Evolutionary conservation across 2,888 invertebrate species (phyloP).

Genomic region (Onchidella celtica): DNA sequence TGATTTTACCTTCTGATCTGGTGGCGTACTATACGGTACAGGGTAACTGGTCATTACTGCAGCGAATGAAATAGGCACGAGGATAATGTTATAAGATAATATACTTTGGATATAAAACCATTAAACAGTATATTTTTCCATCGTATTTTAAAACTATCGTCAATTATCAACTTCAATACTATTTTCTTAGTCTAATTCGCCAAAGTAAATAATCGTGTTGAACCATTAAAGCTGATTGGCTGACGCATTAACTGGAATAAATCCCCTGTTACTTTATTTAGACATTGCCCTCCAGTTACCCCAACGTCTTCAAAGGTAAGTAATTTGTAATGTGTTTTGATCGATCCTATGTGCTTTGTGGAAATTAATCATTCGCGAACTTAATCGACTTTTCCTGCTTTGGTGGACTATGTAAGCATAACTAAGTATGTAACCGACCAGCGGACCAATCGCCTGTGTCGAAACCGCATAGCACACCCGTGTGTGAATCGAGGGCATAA

Average conservation of each 20-base stretch:
- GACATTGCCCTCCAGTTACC: not conserved
- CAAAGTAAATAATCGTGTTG: slow-evolving; percentile 16
- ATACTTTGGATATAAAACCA: not conserved
- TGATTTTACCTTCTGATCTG: not conserved
- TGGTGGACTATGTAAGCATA: slow-evolving; percentile 17
- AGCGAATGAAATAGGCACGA: not conserved
- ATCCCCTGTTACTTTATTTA: slow-evolving; percentile 35
- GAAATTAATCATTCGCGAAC: not conserved
- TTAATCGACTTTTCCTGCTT: not conserved
- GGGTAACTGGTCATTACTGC: slow-evolving; percentile 4
- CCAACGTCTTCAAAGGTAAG: slow-evolving; percentile 29
- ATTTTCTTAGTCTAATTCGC: not conserved
- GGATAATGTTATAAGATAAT: not conserved
- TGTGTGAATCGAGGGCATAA: slow-evolving; percentile 30
- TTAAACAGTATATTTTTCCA: not conserved
- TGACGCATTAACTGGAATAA: slow-evolving; percentile 29
- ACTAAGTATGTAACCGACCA: slow-evolving; percentile 27
- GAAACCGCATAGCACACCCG: slow-evolving; percentile 37
- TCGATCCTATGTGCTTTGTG: not conserved
- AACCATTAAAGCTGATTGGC: slow-evolving; percentile 33
- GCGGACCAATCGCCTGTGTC: slow-evolving; percentile 43
- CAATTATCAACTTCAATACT: not conserved
- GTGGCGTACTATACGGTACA: slow-evolving; percentile 19
- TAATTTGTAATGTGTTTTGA: slow-evolving; percentile 5
- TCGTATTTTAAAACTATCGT: not conserved